Conservation (phyloP, 2,888 invertebrate genomes). For the Creontiades dilutus region DNA sequence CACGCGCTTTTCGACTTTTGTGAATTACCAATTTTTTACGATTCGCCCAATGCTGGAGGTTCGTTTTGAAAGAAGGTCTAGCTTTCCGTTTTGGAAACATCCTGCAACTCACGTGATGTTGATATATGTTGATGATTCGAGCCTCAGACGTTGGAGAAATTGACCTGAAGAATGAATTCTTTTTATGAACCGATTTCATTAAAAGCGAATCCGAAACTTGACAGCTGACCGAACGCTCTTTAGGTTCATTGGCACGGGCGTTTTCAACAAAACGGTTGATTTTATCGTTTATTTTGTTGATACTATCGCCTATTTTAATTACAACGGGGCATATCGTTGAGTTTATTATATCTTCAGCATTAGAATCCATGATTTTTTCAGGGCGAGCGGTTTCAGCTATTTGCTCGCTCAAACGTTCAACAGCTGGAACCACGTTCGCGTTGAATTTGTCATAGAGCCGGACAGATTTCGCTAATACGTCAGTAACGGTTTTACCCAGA, state of each 20-base stretch:
- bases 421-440: background rate
- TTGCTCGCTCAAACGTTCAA: slow-evolving; percentile 37
- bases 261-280: background rate
- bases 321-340: background rate
- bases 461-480: background rate
- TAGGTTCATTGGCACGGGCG: background rate
- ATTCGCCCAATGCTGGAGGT: background rate
- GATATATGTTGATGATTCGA: background rate
- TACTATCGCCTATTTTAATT: background rate
- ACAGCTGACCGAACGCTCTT: background rate
- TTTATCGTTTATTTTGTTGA: background rate
- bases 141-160: background rate
- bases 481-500: background rate
- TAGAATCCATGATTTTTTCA: background rate
- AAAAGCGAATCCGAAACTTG: slow-evolving; percentile 11
- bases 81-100: background rate
- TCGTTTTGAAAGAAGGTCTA: background rate
- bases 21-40: background rate
- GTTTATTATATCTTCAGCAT: background rate
- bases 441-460: background rate
- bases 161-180: background rate
- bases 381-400: background rate
- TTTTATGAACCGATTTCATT: background rate
- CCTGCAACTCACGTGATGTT: background rate
- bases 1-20: background rate